These are phyloP conservation scores for Plecotus auritus DNA, from an alignment of 2,113 vertebrate genomes.

Conservation along the genomic window DNA sequence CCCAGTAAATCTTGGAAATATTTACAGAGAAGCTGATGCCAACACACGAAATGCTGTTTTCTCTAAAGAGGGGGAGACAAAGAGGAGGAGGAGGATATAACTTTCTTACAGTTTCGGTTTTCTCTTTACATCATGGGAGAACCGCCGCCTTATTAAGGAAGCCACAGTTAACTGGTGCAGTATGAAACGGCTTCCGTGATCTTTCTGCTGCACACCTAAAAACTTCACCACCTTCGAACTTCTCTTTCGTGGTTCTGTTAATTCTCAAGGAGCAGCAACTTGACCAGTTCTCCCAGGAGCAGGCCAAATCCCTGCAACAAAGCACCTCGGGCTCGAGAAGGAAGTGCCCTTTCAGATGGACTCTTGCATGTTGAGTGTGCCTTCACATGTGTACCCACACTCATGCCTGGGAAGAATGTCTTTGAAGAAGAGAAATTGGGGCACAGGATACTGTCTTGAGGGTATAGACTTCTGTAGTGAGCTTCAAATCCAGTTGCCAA, in stretches of 20 bases:
- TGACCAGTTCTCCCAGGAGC: neutral
- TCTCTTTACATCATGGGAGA: neutral
- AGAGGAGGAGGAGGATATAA: conserved; percentile 44
- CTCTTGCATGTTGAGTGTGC: conserved; percentile 36
- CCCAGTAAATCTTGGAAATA: neutral
- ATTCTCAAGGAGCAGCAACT: conserved; percentile 58
- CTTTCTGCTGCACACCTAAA: conserved; percentile 54
- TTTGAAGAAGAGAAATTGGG: conserved; percentile 19
- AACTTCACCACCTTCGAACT: conserved; percentile 63
- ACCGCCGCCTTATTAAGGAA: conserved; percentile 59
- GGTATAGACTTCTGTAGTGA: neutral
- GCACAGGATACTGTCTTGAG: neutral
- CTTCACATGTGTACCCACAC: conserved; percentile 39
- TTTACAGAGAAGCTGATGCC: conserved; percentile 54
- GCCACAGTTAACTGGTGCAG: conserved; percentile 62
- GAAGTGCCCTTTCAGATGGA: conserved; percentile 49
- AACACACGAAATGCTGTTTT: conserved; percentile 49
- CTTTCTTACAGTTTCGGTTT: conserved; percentile 9
- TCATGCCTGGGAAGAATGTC: neutral
- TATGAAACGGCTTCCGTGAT: conserved; percentile 65
- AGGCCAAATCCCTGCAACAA: conserved; percentile 12
- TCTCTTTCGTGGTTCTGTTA: conserved; percentile 33
- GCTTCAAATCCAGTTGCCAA: neutral
- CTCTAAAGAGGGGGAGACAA: conserved; percentile 31
- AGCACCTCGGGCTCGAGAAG: conserved; percentile 48